phyloP scores from a whole-genome alignment of 2,888 invertebrate species.

The Eupithecia pulchellata region DNA sequence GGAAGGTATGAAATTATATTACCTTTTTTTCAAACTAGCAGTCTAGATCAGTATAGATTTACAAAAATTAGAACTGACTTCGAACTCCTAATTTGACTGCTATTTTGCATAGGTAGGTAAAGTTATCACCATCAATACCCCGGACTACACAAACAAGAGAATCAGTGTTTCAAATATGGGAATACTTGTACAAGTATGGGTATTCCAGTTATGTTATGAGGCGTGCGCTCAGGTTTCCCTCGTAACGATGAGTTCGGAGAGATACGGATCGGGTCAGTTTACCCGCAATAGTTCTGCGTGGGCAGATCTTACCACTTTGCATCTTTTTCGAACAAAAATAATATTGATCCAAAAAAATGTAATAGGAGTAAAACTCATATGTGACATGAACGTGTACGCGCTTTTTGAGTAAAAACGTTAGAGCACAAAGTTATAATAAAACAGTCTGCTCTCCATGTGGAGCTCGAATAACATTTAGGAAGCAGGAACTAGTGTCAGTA shows the following conservation, averaged over 20 bases:
- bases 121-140: no score
- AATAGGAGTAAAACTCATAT: no score
- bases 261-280: neutral
- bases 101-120: no score
- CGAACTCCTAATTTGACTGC: no score
- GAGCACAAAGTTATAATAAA: no score
- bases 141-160: neutral
- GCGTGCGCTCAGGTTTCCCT: neutral
- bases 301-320: slow-evolving; percentile 1
- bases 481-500: neutral
- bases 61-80: no score
- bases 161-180: neutral
- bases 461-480: neutral
- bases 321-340: neutral
- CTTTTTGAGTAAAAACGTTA: neutral
- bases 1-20: no score
- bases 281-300: neutral
- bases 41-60: no score
- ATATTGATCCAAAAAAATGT: no score
- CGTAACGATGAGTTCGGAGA: neutral
- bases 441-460: no score
- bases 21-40: no score
- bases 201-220: neutral
- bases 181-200: neutral
- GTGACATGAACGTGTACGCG: no score